A percentile compares a stretch with the other conserved stretches of the same genome.
Conservation (phyloP, 1,140 invertebrate genomes). For the Drosophila littoralis region DNA sequence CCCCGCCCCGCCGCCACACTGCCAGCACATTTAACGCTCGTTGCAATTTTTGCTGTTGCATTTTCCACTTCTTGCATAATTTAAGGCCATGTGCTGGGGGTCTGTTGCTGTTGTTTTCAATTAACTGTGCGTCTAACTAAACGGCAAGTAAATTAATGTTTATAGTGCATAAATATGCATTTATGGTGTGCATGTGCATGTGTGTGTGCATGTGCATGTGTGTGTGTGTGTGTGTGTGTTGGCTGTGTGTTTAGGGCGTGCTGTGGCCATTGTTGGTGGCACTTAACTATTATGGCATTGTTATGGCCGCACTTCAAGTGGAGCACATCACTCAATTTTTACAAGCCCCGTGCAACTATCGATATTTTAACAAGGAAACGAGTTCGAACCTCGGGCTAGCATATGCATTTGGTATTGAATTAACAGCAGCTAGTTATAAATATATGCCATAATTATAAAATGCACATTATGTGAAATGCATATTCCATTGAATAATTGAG, state of each 20-base stretch:
- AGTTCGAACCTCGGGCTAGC: too few relatives aligned
- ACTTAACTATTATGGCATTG: constrained; percentile 9
- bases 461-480: too few relatives aligned
- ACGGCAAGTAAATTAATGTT: constrained; percentile 79
- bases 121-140: constrained; percentile 76
- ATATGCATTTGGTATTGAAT: too few relatives aligned
- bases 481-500: too few relatives aligned
- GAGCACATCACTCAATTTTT: not conserved
- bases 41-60: constrained; percentile 65
- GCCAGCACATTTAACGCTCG: constrained; percentile 50
- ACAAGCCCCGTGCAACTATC: too few relatives aligned
- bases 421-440: too few relatives aligned
- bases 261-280: constrained; percentile 22
- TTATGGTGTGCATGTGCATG: constrained; percentile 32
- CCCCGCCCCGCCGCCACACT: not conserved
- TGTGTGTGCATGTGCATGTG: not conserved
- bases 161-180: constrained; percentile 77
- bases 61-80: constrained; percentile 73
- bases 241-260: too few relatives aligned
- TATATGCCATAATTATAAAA: too few relatives aligned
- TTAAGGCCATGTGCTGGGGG: constrained; percentile 21
- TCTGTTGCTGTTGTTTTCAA: constrained; percentile 68
- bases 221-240: constrained; percentile 11
- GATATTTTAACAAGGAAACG: too few relatives aligned
- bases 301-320: constrained; percentile 1